Base-by-base conservation (phyloP, 2,888 invertebrate genomes). In the Agrotis puta region DNA sequence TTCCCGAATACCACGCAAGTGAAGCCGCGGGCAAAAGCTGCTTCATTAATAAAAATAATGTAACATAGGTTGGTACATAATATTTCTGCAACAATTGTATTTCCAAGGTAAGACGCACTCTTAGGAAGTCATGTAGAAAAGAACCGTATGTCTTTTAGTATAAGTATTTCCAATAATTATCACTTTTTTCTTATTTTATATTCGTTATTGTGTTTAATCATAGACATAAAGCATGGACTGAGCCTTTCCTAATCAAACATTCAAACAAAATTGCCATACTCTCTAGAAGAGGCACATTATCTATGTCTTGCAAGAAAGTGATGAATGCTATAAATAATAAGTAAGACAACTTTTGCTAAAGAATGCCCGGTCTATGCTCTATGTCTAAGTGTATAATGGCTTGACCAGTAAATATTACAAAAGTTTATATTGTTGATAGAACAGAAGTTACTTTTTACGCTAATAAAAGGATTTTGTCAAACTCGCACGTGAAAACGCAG, bases 181-280 rank as follows among this genome's bases (percentile, higher is more conserved):
- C 82, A 82, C 82, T 77, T 82, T 69, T 68, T 51, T 74, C 68
- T 79, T 74, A 66, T 71, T 66, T 77, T 53, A 73, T 64, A 53
- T 57, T 73, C 20, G 50, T 62, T 56, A 39, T 39, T 39, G 11
- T 39, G 39, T 39, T 39, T 39, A 39, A 39, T 39, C 39, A 39
- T 39, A 39, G 39, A 39, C 39, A 9, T 39, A 39, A 39, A 39
- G 2, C 39, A 39, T 39, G 11, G 39, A 39, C 39, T 39, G 9
- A 39, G 39, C 39, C 11, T 39, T 39, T 11, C 39, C 2, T 39
- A 39, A 11, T 11, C 39, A 39, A 39, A 11, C 11, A 1, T n/a
- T 39, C 39, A 11, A 11, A 39, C 11, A 39, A 39, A 39, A 2
- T 39, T 39, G 39, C 11, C 11, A 39, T 39, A 39, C 39, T 39